Percentiles rank a stretch among this genome's conserved stretches.
Conservation (phyloP, 2,888 invertebrate genomes). For the Nysson spinosus region DNA sequence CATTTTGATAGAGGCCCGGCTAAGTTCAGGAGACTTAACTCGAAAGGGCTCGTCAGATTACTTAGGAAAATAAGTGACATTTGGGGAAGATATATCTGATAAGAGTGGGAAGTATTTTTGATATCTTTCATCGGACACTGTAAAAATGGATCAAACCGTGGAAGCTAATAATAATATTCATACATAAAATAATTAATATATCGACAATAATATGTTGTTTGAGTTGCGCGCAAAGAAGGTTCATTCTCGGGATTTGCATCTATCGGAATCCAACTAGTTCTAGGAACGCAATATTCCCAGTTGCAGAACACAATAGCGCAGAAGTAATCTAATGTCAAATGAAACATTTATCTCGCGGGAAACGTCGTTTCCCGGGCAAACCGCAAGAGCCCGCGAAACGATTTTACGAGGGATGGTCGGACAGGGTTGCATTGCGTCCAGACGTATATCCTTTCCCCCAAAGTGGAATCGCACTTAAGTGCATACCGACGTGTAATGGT, state of each 20-base stretch:
- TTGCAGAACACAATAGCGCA: too few species aligned
- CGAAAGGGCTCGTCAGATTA: conserved; percentile 43
- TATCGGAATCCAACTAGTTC: too few species aligned
- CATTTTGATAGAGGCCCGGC: conserved; percentile 21
- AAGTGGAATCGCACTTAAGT: conserved; percentile 47
- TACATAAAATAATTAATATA: too few species aligned
- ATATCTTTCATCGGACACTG: too few species aligned
- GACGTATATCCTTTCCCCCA: conserved; percentile 37
- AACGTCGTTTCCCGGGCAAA: not conserved
- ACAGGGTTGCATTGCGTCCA: conserved; percentile 20
- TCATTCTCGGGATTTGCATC: too few species aligned
- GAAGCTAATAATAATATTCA: too few species aligned
- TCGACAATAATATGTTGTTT: too few species aligned
- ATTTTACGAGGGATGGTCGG: conserved; percentile 35
- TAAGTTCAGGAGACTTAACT: conserved; percentile 26
- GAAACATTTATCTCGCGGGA: conserved; percentile 5
- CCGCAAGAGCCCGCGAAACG: conserved; percentile 11
- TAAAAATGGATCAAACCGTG: too few species aligned
- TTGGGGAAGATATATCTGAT: conserved; percentile 28
- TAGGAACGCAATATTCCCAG: too few species aligned
- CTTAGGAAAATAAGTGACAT: conserved; percentile 27
- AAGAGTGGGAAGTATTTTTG: too few species aligned
- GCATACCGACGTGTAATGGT: conserved; percentile 46
- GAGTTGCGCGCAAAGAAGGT: too few species aligned
- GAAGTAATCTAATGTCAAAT: conserved; percentile 2